Evolutionary conservation across 2,888 invertebrate genomes (phyloP).

Genomic region (Standfussiana lucernea): DNA sequence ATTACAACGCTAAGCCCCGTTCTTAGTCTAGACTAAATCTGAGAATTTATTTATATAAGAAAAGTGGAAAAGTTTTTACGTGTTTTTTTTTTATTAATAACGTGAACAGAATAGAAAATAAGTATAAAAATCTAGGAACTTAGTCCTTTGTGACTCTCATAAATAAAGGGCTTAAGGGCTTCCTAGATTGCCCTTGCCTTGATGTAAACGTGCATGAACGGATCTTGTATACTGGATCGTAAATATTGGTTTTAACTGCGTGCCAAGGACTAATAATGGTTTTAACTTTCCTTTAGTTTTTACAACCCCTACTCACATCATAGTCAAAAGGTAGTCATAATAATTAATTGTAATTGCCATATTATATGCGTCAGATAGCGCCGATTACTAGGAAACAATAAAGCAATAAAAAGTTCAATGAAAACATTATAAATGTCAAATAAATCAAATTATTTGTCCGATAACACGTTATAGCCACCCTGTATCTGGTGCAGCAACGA

Average conservation of each 20-base stretch:
- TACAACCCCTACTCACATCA: not conserved
- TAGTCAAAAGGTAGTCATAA: constrained; percentile 11
- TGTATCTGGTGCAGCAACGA: constrained; percentile 33
- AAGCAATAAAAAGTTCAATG: constrained; percentile 64
- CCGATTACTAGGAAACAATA: constrained; percentile 47
- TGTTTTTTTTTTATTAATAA: constrained; percentile 37
- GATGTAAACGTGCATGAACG: not conserved
- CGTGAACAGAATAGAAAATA: constrained; percentile 2
- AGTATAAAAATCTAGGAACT: not conserved
- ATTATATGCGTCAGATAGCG: constrained; percentile 23
- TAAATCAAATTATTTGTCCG: constrained; percentile 65
- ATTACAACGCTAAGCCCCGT: constrained; percentile 42
- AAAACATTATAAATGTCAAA: constrained; percentile 63
- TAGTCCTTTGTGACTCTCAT: not conserved
- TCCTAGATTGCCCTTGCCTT: not conserved
- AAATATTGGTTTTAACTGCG: not conserved
- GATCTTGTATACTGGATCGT: not conserved
- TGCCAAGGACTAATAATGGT: not conserved
- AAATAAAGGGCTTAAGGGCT: not conserved
- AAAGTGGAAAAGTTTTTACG: constrained; percentile 26
- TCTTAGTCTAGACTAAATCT: constrained; percentile 48
- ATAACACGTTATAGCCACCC: constrained; percentile 37
- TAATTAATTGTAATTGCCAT: constrained; percentile 7
- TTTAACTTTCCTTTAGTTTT: not conserved
- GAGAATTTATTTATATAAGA: constrained; percentile 41